Conservation (phyloP, 2,797 vertebrate species). For the Anguilla obscura region DNA sequence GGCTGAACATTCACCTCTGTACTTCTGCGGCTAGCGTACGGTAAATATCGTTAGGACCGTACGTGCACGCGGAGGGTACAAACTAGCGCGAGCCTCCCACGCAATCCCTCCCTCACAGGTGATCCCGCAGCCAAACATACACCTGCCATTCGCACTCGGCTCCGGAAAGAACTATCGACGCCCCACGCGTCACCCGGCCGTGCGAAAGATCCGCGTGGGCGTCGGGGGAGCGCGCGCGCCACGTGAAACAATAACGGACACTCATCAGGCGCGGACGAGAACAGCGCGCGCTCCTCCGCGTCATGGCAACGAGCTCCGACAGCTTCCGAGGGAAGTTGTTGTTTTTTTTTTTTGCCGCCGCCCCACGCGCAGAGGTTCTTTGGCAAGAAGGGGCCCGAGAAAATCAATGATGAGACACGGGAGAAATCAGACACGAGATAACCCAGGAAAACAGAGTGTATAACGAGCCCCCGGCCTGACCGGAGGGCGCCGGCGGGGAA, state of each 20-base stretch:
- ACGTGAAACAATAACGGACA: not conserved
- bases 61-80: too few relatives aligned
- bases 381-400: not conserved
- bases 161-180: not conserved
- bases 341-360: not conserved
- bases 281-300: not conserved
- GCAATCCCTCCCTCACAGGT: too few relatives aligned
- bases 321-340: not conserved
- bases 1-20: not conserved
- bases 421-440: constrained; percentile 55
- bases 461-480: constrained; percentile 58
- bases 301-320: not conserved
- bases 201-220: not conserved
- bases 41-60: not conserved
- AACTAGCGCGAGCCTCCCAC: too few relatives aligned
- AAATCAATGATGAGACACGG: constrained; percentile 9
- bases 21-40: not conserved
- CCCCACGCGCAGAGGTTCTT: not conserved
- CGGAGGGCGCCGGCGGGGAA: constrained; percentile 19
- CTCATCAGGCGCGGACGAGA: not conserved
- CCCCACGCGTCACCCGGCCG: not conserved
- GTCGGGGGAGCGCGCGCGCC: not conserved
- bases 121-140: too few relatives aligned
- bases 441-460: constrained; percentile 62
- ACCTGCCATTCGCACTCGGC: not conserved